Base-by-base conservation (phyloP, 2,888 invertebrate genomes). In the Cabera pusaria region DNA sequence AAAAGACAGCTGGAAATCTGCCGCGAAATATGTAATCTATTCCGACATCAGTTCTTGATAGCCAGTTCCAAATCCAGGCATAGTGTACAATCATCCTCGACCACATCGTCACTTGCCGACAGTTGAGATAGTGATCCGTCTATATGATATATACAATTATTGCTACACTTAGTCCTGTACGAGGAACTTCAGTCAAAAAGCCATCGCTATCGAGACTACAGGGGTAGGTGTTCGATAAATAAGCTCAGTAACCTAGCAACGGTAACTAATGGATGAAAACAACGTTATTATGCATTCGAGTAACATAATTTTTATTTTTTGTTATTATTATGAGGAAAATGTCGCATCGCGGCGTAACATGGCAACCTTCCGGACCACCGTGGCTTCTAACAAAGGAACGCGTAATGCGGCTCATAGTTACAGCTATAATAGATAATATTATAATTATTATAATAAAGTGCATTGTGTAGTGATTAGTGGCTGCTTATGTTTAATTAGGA, bases 341-440 rank as follows among this genome's bases (percentile, higher is more conserved):
- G 85, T 74, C 84, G 86, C 84, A 82, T 61, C 70, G 68, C 59
- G 59, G 59, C 69, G 79, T 79, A 63, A 56, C 86, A 59, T 82
- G 80, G 85, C 84, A 86, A 86, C 85, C 56, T 42, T 23, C 8
- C 31, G 17, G 25, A 40, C 24, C 27, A 40, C 23, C 43, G 52
- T 37, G 22, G 47, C 52, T 49, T 52, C 56, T 48, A 46, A 65
- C 62, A 61, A 64, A 64, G 61, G 55, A 57, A 20, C 7, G 18
- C 33, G 27, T 18, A 51, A 54, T 52, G 44, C 38, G 56, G 52
- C 44, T 45, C 42, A 51, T 6, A 23, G 9, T 9, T 21, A 19
- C 37, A 43, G 28, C 3, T 5, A 10, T 1, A 5, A 7, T 16
- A 32, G 29, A 34, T 1, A 10, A 12, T 14, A 14, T 14, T 14